A percentile compares a stretch with the other conserved stretches of the same genome.
Conservation (phyloP, 2,888 invertebrate species). For the Tetheella fluctuosa region DNA sequence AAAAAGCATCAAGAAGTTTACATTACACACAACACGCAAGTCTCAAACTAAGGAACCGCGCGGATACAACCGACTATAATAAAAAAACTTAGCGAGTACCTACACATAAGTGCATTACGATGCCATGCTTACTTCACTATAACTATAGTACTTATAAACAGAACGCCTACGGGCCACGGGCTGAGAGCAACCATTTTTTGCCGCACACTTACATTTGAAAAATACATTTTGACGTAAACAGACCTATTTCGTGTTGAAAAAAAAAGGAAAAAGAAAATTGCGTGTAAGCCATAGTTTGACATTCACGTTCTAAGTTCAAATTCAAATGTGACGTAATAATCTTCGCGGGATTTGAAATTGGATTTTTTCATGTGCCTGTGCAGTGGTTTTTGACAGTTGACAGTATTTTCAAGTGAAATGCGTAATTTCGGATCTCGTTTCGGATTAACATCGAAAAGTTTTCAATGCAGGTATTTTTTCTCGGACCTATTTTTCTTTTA, state of each 20-base stretch:
- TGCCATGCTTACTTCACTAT: slow-evolving; percentile 60
- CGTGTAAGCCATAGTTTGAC: slow-evolving; percentile 1
- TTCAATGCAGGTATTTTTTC: slow-evolving; percentile 69
- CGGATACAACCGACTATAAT: slow-evolving; percentile 79
- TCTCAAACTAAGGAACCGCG: slow-evolving; percentile 76
- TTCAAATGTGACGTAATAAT: slow-evolving; percentile 18
- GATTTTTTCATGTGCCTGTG: slow-evolving; percentile 32
- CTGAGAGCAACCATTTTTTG: slow-evolving; percentile 78
- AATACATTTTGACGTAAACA: slow-evolving; percentile 82
- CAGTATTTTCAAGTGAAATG: slow-evolving; percentile 55
- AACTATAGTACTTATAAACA: slow-evolving; percentile 74
- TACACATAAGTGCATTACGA: slow-evolving; percentile 83
- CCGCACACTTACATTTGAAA: slow-evolving; percentile 77
- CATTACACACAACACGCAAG: slow-evolving; percentile 43
- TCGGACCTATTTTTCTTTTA: not conserved
- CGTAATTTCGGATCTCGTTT: slow-evolving; percentile 38
- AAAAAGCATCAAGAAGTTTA: slow-evolving; percentile 67
- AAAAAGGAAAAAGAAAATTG: slow-evolving; percentile 23
- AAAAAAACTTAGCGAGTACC: slow-evolving; percentile 81
- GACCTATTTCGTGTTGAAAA: slow-evolving; percentile 70
- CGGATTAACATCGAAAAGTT: slow-evolving; percentile 46
- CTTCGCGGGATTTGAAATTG: slow-evolving; percentile 21
- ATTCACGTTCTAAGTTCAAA: slow-evolving; percentile 20
- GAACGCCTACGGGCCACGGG: slow-evolving; percentile 74
- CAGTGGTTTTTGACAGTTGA: slow-evolving; percentile 50